A percentile compares a stretch with the other conserved stretches of the same genome.
phyloP scores from a whole-genome alignment of 2,797 vertebrate species.

The Cottoperca gobio region DNA sequence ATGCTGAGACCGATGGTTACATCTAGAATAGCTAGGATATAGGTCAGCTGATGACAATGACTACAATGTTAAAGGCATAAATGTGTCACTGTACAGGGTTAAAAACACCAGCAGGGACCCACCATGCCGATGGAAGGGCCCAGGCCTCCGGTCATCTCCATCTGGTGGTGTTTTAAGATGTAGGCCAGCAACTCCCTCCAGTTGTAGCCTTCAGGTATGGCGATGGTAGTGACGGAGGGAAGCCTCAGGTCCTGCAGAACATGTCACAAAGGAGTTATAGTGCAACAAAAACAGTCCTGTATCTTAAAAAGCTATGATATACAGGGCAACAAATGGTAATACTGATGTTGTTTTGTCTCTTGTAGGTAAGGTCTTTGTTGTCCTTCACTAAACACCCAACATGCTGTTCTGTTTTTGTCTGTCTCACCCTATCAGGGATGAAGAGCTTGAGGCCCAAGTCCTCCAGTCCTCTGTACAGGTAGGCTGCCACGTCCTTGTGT shows the following conservation, averaged over 20 bases:
- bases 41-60: background rate
- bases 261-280: background rate
- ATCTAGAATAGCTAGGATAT: background rate
- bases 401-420: constrained; percentile 1
- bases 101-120: constrained; percentile 37
- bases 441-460: constrained; percentile 92
- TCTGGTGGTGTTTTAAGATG: constrained; percentile 87
- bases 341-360: background rate
- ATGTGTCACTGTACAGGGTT: constrained; percentile 3
- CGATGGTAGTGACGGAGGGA: constrained; percentile 92
- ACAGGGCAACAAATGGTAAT: background rate
- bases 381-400: background rate
- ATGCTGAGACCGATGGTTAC: background rate
- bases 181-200: constrained; percentile 91
- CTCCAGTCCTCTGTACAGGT: constrained; percentile 87
- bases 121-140: constrained; percentile 94
- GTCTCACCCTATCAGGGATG: constrained; percentile 89
- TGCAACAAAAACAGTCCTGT: background rate
- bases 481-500: constrained; percentile 85
- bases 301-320: background rate
- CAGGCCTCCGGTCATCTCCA: constrained; percentile 93
- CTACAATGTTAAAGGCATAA: background rate
- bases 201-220: constrained; percentile 88
- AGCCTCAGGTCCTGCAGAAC: constrained; percentile 87
- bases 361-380: background rate